These are phyloP conservation scores for Gerris lacustris DNA, from an alignment of 2,888 invertebrate genomes.

Conservation along the genomic window DNA sequence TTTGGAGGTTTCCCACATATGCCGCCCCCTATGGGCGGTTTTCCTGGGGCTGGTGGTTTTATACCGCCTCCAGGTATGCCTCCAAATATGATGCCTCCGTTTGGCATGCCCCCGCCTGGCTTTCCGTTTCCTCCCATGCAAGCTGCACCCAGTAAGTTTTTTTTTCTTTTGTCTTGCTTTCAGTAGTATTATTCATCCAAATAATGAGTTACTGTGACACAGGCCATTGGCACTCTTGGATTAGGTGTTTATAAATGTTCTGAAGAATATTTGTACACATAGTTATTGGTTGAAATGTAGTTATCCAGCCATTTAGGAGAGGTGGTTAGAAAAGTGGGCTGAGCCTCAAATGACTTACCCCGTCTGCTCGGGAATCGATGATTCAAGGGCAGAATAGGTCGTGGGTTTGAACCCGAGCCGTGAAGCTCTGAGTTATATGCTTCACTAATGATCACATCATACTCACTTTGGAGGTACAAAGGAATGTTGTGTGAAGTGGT, in stretches of 20 bases:
- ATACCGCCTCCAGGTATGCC: slow-evolving; percentile 29
- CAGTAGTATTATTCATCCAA: background rate
- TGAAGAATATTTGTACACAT: no score
- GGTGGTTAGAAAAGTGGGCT: no score
- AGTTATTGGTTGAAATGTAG: no score
- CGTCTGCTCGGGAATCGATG: no score
- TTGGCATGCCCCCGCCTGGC: slow-evolving; percentile 60
- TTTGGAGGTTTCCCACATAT: slow-evolving; percentile 32
- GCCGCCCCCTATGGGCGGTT: slow-evolving; percentile 36
- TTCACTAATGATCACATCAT: no score
- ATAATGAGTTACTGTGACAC: background rate
- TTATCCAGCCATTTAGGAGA: no score
- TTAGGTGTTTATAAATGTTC: background rate
- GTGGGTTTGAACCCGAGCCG: no score
- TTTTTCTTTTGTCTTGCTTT: background rate
- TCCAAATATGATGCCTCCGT: slow-evolving; percentile 30
- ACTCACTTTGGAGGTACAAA: no score
- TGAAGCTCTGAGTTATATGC: no score
- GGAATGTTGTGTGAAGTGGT: no score
- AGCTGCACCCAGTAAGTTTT: slow-evolving; percentile 18
- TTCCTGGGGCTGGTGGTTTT: slow-evolving; percentile 32
- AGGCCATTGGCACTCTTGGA: background rate
- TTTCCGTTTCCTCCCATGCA: slow-evolving; percentile 43
- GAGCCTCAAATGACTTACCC: no score
- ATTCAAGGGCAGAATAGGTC: no score